Base-by-base conservation (phyloP, 2,113 vertebrate species). In the Boulengeromyrus knoepffleri region DNA sequence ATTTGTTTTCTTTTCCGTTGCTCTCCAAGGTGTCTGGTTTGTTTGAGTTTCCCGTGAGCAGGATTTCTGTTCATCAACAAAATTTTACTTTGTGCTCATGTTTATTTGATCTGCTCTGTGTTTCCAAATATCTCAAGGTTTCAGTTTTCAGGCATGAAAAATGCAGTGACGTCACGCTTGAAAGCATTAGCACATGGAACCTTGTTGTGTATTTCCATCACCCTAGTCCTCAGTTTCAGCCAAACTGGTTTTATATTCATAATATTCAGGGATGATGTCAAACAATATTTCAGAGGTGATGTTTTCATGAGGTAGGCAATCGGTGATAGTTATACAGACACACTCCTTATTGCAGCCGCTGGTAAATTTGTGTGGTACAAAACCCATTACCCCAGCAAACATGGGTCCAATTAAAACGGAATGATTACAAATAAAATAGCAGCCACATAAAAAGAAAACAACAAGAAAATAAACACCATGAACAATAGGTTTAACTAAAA, bases 11-110 rank as follows among this genome's bases (percentile, higher is more conserved):
- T 10, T 89, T 42, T 62, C 53, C 53, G 21, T 74, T 85, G 90
- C 52, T 86, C 36, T 86, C 91, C 47, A 84, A 89, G 89, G 77
- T 89, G 66, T 45, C 56, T 90, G 56, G 2, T 62, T n/a, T 62
- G 1, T 13, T 91, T 89, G 90, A 92, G 89, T 91, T 94, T 90
- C 92, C 90, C 92, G 91, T 91, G 58, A 92, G 91, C 93, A 91
- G 46, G 46, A 50, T 47, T 47, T 86, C n/a, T 24, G 12, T 77
- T 42, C 62, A n/a, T 46, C 21, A 31, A 17, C 84, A 70, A 27
- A 84, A 56, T 49, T 90, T 80, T 42, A 31, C 42, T 77, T 49
- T 1, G 45, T 46, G 24, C 21, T 15, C 45, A 27, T 86, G 84
- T 86, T 86, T 47, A 47, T 86, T 86, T 47, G 84, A 86, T 50